A percentile compares a stretch with the other conserved stretches of the same genome.
These are phyloP conservation scores for Scomber japonicus DNA, from an alignment of 2,113 vertebrate genomes.

Conservation along the genomic window DNA sequence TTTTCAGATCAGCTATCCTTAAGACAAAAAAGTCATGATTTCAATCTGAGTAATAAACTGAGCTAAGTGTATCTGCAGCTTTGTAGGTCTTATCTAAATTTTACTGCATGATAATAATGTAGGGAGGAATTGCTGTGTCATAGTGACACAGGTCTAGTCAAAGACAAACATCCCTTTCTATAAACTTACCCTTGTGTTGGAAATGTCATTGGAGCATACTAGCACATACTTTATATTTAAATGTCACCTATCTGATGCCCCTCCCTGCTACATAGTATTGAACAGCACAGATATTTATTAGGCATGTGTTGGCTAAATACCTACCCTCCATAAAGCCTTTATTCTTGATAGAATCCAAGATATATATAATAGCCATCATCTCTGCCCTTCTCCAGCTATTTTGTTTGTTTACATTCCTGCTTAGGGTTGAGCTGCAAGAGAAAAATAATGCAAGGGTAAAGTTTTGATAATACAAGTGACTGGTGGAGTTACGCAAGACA, in stretches of 20 bases:
- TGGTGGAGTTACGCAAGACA: conserved; percentile 64
- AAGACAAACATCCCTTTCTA: neutral
- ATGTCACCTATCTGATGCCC: conserved; percentile 19
- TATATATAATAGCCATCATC: conserved; percentile 20
- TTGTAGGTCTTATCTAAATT: neutral
- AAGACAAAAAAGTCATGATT: conserved; percentile 15
- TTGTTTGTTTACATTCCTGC: conserved; percentile 65
- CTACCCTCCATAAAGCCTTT: conserved; percentile 26
- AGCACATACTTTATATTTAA: conserved; percentile 19
- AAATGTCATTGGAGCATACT: neutral
- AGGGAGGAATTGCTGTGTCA: conserved; percentile 32
- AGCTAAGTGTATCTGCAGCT: neutral
- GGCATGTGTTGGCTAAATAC: neutral
- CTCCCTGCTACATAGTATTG: conserved; percentile 19
- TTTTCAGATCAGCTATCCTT: conserved; percentile 7
- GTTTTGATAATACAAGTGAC: conserved; percentile 67
- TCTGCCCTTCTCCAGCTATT: conserved; percentile 21
- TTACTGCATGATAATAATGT: conserved; percentile 2
- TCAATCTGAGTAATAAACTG: neutral
- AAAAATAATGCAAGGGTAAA: conserved; percentile 64
- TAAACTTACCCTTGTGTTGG: neutral
- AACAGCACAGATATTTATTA: neutral
- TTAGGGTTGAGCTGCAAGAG: conserved; percentile 34
- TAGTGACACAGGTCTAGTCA: conserved; percentile 16
- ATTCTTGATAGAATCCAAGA: conserved; percentile 11